A percentile compares a stretch with the other conserved stretches of the same genome.
phyloP scores from a whole-genome alignment of 2,113 vertebrate species.

The Ardeotis arabs region DNA sequence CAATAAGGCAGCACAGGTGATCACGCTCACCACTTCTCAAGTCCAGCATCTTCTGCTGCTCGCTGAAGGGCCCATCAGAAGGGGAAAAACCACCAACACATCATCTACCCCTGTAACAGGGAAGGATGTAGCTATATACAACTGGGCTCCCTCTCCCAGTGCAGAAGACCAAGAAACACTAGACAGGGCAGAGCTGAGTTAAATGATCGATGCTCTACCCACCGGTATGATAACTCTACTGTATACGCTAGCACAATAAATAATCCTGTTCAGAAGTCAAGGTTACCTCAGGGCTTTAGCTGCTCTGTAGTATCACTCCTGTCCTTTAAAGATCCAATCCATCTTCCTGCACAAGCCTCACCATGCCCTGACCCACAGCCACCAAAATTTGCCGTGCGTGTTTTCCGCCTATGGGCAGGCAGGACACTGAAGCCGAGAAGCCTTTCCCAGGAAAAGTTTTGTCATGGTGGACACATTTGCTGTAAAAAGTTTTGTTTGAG shows the following conservation, averaged over 20 bases:
- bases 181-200: not conserved
- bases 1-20: not conserved
- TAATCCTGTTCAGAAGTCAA: not conserved
- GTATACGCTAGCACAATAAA: not conserved
- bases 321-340: not conserved
- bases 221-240: not conserved
- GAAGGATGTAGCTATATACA: not conserved
- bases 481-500: not conserved
- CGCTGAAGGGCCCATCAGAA: not conserved
- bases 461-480: not conserved
- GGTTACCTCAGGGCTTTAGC: not conserved
- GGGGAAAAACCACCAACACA: not conserved
- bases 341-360: not conserved
- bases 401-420: not conserved
- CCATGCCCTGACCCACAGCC: not conserved
- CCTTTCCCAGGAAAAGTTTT: not conserved
- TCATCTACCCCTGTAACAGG: rapidly evolving
- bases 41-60: not conserved
- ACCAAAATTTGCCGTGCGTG: rapidly evolving
- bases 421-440: not conserved
- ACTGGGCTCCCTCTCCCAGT: not conserved
- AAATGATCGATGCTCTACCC: not conserved
- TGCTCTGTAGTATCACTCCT: not conserved
- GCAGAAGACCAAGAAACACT: not conserved
- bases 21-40: not conserved